Evolutionary conservation across 92 coral and sea anemone genomes (phyloP).

Genomic region (Isaurus tuberculatus): DNA sequence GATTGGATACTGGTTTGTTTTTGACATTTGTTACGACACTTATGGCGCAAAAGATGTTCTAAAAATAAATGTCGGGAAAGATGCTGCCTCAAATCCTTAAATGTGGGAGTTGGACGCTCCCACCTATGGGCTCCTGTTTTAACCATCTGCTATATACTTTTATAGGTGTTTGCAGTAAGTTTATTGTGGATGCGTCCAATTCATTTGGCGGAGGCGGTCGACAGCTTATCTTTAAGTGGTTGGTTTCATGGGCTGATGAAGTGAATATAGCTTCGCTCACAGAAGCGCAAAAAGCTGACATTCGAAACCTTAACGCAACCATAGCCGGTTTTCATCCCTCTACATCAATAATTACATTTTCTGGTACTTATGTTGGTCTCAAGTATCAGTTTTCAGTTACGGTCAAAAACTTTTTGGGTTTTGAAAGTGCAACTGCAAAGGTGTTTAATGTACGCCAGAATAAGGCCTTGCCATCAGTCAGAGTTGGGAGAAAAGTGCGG

Average conservation of each 20-base stretch:
- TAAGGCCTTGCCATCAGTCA: constrained; percentile 59
- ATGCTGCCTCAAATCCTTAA: too few species aligned
- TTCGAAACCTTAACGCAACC: constrained; percentile 29
- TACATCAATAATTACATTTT: constrained; percentile 11
- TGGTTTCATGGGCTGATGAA: constrained; percentile 58
- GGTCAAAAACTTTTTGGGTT: constrained; percentile 72
- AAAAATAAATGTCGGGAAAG: too few species aligned
- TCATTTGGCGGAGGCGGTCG: background rate
- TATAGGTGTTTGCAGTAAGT: background rate
- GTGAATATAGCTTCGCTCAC: constrained; percentile 26
- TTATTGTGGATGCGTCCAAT: background rate
- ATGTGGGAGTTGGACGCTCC: too few species aligned
- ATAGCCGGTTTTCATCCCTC: constrained; percentile 15
- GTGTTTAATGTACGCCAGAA: constrained; percentile 65
- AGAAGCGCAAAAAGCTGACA: constrained; percentile 51
- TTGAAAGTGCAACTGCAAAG: constrained; percentile 46
- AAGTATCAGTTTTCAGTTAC: constrained; percentile 66
- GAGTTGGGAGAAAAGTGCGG: constrained; percentile 51
- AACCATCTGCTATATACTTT: too few species aligned
- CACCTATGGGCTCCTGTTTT: too few species aligned
- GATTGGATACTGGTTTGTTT: too few species aligned
- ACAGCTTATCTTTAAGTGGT: background rate
- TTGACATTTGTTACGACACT: too few species aligned
- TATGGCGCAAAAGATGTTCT: too few species aligned
- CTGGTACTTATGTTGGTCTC: constrained; percentile 22